Percentiles rank a stretch among this genome's conserved stretches.
Evolutionary conservation across 2,888 invertebrate genomes (phyloP).

Genomic region (Byasa hedistus): DNA sequence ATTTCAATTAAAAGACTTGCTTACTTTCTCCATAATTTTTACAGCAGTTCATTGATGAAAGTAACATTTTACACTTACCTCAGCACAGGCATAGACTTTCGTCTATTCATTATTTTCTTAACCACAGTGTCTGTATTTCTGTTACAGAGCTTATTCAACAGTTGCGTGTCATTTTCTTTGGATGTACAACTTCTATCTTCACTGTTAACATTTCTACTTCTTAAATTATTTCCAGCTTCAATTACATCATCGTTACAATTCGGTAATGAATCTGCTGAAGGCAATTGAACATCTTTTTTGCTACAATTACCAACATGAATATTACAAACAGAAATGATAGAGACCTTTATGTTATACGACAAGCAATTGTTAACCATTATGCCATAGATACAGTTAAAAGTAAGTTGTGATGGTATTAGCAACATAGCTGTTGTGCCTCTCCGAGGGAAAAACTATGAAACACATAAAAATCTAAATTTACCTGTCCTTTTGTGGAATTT

Average conservation of each 20-base stretch:
- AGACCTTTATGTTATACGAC: no score
- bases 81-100: conserved; percentile 56
- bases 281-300: conserved; percentile 8
- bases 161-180: conserved; percentile 27
- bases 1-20: no score
- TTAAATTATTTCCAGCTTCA: not conserved
- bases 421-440: no score
- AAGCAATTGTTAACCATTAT: no score
- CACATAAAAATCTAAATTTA: conserved; percentile 4
- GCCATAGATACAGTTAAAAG: no score
- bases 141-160: conserved; percentile 16
- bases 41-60: not conserved
- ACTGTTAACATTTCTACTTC: conserved; percentile 31
- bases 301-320: conserved; percentile 12
- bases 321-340: no score
- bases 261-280: not conserved
- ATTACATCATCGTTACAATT: not conserved
- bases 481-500: conserved; percentile 1
- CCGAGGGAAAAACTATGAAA: not conserved
- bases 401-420: no score
- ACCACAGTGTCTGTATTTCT: conserved; percentile 32
- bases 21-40: no score
- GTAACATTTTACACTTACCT: conserved; percentile 44
- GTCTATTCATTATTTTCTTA: conserved; percentile 46
- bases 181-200: conserved; percentile 41